Evolutionary conservation across 2,113 vertebrate genomes (phyloP), one percentile per base, ranked within the genome.

Genomic region (Quiscalus mexicanus): DNA sequence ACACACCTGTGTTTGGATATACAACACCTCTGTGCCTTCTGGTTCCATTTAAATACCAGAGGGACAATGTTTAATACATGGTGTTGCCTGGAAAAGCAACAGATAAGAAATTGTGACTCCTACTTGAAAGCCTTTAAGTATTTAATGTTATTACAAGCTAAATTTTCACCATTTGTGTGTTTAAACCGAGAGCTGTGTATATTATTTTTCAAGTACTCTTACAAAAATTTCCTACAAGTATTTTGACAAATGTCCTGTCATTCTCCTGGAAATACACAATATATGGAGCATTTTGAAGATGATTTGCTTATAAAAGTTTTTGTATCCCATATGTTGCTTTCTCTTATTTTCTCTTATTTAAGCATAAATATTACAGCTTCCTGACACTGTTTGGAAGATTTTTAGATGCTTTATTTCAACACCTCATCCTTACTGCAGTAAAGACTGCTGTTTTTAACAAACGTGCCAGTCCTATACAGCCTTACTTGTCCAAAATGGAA

Each of bases 71-170:
- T 81, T 94, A 63, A 85, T 94, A 71, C 33, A 47, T 79, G 18
- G 5, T 33, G 18, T 37, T 70, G 20, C 53, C 31, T 95, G 64
- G 35, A 93, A 96, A 89, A 83, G 49, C 64, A 97, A 81, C 58
- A 92, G 69, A 52, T 86, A 83, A 75, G 63, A 78, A 96, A 91
- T 73, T 83, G 35, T 59, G 47, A 84, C 70, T 92, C 73, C 67
- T 93, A 24, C 89, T 81, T 84, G 94, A 94, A 96, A 97, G 69
- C 68, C 75, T 96, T 97, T 94, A 97, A 94, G 95, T 97, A 97
- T 95, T 95, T 94, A 94, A 73, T 55, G 64, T 91, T 97, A 75
- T 95, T 95, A 59, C 75, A 97, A 82, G 28, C 15, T 83, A 77
- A 56, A 44, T 77, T 94, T 96, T 93, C 92, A 75, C 63, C 64